Evolutionary conservation across 1,140 invertebrate genomes (phyloP).

Genomic region (Andrena cerasifolii): DNA sequence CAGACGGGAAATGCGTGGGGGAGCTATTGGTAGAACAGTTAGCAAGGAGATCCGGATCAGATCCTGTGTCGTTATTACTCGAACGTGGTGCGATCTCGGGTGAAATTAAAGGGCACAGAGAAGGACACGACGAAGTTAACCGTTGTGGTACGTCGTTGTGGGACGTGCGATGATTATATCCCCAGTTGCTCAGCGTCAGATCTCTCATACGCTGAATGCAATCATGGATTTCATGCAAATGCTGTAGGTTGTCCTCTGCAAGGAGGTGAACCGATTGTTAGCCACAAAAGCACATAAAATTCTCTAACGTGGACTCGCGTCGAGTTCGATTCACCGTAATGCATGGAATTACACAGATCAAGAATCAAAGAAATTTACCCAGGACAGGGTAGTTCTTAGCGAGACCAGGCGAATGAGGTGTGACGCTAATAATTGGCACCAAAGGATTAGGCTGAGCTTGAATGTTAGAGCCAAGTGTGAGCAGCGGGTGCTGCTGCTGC

Average conservation of each 20-base stretch:
- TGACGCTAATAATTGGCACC: conserved; percentile 93
- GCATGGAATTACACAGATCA: background rate
- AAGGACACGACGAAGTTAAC: conserved; percentile 90
- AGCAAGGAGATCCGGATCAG: conserved; percentile 81
- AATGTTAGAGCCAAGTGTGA: conserved; percentile 71
- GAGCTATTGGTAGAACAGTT: conserved; percentile 82
- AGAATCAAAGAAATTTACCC: conserved; percentile 74
- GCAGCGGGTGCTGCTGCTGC: conserved; percentile 65
- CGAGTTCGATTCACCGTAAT: conserved; percentile 15
- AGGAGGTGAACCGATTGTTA: conserved; percentile 53
- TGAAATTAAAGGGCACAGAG: conserved; percentile 80
- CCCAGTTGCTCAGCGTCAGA: conserved; percentile 82
- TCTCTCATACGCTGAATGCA: conserved; percentile 90
- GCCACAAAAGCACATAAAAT: conserved; percentile 37
- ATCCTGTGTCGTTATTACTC: conserved; percentile 78
- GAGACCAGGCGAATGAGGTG: conserved; percentile 89
- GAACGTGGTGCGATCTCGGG: conserved; percentile 62
- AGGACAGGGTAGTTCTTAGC: conserved; percentile 85
- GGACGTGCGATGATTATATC: conserved; percentile 70
- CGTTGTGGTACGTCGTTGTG: conserved; percentile 78
- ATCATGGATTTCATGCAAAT: conserved; percentile 89
- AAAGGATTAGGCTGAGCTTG: conserved; percentile 79
- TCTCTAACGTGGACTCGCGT: background rate
- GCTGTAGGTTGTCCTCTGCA: conserved; percentile 89
- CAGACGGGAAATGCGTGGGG: conserved; percentile 79